Base-by-base conservation (phyloP, 2,888 invertebrate genomes). In the Lissocephala sabroskyi region DNA sequence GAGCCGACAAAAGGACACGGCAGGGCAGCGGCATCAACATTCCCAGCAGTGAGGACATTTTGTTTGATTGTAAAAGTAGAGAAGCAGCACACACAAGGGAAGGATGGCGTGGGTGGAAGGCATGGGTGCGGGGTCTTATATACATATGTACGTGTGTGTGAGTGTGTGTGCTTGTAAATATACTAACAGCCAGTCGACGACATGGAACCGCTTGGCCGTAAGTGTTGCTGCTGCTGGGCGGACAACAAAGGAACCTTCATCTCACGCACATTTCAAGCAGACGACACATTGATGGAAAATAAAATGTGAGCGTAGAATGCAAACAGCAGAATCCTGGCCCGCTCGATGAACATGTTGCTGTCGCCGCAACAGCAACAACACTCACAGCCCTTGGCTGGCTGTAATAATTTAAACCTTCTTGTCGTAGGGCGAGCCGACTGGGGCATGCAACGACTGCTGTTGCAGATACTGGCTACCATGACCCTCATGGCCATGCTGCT, bases 1-100 rank as follows among this genome's bases (percentile, higher is more conserved):
- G 76, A 60, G 67, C 66, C 71, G 76, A 75, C 68, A 76, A 67
- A n/a, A 63, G 67, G 62, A 78, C 75, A 62, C 56, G 56, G 64
- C 64, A 30, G 32, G 51, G 30, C 28, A 35, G 36, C 41, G 32
- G 44, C 39, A 30, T 32, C 35, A 48, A 40, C 23, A 33, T 35
- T 16, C 10, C 11, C 7, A 13, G n/a, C 2, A 17, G 13, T n/a
- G n/a, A n/a, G n/a, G n/a, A n/a, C n/a, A n/a, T n/a, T n/a, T n/a
- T n/a, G n/a, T n/a, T n/a, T n/a, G n/a, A n/a, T n/a, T n/a, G n/a
- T n/a, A n/a, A n/a, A n/a, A n/a, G n/a, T n/a, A n/a, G n/a, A n/a
- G n/a, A n/a, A n/a, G n/a, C n/a, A n/a, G n/a, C n/a, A n/a, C n/a
- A n/a, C n/a, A n/a, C n/a, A n/a, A 13, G 13, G 13, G 35, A 35